phyloP scores from a whole-genome alignment of 92 coral and sea anemone species.

The Palythoa caribaeorum region DNA sequence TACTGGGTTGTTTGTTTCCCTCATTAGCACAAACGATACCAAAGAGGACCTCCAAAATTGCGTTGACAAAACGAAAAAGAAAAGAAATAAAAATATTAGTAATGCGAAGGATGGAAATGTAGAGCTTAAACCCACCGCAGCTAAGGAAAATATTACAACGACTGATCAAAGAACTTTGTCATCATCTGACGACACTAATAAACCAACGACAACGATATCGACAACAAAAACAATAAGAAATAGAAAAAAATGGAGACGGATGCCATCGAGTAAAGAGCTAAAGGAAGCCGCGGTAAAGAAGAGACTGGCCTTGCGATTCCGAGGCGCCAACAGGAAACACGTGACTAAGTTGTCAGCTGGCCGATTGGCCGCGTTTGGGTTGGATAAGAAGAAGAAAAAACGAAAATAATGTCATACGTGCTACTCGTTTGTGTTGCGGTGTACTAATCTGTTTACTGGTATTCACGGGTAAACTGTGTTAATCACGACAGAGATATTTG shows the following conservation, averaged over 20 bases:
- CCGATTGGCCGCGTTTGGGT: slow-evolving; percentile 91
- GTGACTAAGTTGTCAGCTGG: slow-evolving; percentile 82
- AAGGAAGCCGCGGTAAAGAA: slow-evolving; percentile 77
- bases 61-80: not conserved
- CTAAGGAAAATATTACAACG: not conserved
- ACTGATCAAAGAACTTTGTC: not conserved
- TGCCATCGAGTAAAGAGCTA: slow-evolving; percentile 66
- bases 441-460: not conserved
- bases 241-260: slow-evolving; percentile 58
- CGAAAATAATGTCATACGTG: not conserved
- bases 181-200: not conserved
- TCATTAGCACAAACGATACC: slow-evolving; percentile 4
- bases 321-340: slow-evolving; percentile 84
- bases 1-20: not conserved
- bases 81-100: not conserved
- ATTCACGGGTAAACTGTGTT: too few species aligned
- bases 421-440: not conserved
- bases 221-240: slow-evolving; percentile 31
- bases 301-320: slow-evolving; percentile 78
- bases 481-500: too few species aligned
- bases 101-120: not conserved
- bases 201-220: not conserved
- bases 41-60: not conserved
- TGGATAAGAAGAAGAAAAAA: slow-evolving; percentile 82
- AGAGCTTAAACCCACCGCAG: too few species aligned